Evolutionary conservation across 2,888 invertebrate genomes (phyloP).

Genomic region (Ormyrus thymus): DNA sequence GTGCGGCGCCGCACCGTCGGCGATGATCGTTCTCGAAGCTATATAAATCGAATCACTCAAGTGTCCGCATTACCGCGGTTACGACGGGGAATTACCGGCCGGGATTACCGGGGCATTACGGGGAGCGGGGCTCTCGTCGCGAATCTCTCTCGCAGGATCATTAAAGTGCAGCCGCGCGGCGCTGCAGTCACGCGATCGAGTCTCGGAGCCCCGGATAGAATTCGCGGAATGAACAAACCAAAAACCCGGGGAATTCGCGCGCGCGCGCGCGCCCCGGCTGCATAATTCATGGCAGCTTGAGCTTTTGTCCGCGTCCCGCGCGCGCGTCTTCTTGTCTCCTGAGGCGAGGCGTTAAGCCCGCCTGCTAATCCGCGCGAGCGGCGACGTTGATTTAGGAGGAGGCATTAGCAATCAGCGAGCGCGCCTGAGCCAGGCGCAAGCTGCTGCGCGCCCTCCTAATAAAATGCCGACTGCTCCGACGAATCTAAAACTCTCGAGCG

Average conservation of each 20-base stretch:
- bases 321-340: no score
- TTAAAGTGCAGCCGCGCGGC: conserved; percentile 16
- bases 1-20: not conserved
- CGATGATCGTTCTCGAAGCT: no score
- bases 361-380: conserved; percentile 60
- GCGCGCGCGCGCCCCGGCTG: no score
- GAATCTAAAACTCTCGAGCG: no score
- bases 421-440: conserved; percentile 30
- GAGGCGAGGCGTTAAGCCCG: not conserved
- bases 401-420: conserved; percentile 65
- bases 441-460: conserved; percentile 7
- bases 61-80: conserved; percentile 24
- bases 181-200: conserved; percentile 21
- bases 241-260: conserved; percentile 2
- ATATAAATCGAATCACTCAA: conserved; percentile 40
- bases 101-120: conserved; percentile 1
- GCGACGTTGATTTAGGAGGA: conserved; percentile 63
- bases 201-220: not conserved
- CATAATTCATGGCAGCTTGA: no score
- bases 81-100: conserved; percentile 16
- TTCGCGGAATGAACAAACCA: conserved; percentile 14
- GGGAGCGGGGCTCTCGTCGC: not conserved
- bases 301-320: no score
- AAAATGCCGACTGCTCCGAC: not conserved
- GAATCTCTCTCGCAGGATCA: conserved; percentile 40